These are phyloP conservation scores for Chromis chromis DNA, from an alignment of 2,797 vertebrate species.

Conservation along the genomic window DNA sequence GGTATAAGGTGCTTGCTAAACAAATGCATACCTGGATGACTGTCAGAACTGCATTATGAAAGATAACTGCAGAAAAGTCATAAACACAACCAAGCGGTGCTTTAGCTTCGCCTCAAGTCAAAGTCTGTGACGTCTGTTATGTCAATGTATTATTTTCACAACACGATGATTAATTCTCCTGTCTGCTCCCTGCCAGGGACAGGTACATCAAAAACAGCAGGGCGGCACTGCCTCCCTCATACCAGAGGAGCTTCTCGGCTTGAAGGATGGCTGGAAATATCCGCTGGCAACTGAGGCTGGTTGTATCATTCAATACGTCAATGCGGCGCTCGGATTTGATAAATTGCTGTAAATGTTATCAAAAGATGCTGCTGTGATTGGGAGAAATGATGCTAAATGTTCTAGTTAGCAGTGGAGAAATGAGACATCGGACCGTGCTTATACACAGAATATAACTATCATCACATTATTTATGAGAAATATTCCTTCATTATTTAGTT, in stretches of 20 bases:
- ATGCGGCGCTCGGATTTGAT: constrained; percentile 62
- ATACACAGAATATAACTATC: neutral
- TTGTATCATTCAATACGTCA: constrained; percentile 66
- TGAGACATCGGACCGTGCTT: accelerated
- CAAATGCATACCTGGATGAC: neutral
- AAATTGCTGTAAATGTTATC: constrained; percentile 59
- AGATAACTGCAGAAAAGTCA: constrained; percentile 2
- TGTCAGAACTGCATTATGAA: neutral
- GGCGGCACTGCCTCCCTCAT: constrained; percentile 20
- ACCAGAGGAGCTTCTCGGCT: constrained; percentile 22
- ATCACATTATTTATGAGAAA: neutral
- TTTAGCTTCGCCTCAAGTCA: constrained; percentile 24
- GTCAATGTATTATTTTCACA: constrained; percentile 41
- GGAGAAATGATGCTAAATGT: constrained; percentile 5
- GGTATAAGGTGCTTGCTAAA: neutral
- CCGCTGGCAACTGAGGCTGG: constrained; percentile 53
- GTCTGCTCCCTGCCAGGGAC: constrained; percentile 32
- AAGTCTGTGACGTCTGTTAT: constrained; percentile 22
- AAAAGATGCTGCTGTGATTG: neutral
- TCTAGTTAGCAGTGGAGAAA: neutral
- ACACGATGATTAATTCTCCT: constrained; percentile 51
- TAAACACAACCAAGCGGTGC: neutral
- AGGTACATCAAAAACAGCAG: constrained; percentile 56
- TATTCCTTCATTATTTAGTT: neutral
- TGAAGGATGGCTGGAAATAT: constrained; percentile 79